phyloP scores from a whole-genome alignment of 2,113 vertebrate genomes.

The Ia io region DNA sequence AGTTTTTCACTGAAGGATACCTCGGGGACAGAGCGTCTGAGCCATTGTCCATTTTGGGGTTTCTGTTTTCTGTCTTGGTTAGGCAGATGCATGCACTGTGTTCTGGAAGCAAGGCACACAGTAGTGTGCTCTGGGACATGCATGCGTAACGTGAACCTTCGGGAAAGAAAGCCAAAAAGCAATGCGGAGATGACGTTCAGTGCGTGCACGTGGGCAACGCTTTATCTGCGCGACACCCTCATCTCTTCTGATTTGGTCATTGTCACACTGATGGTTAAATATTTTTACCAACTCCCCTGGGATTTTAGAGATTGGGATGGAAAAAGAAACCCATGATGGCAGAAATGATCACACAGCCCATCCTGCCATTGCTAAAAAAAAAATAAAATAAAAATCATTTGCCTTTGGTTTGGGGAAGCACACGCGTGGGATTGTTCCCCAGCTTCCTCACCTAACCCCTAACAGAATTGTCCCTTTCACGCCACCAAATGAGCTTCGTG shows the following conservation, averaged over 20 bases:
- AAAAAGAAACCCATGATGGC: neutral
- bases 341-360: neutral
- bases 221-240: accelerated
- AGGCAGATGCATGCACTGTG: accelerated
- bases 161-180: neutral
- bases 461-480: slow-evolving; percentile 34
- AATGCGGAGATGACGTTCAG: neutral
- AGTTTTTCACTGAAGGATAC: neutral
- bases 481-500: slow-evolving; percentile 31
- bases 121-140: neutral
- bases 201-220: neutral
- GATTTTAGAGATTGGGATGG: neutral
- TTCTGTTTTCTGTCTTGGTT: neutral
- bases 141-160: neutral
- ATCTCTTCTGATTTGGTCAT: neutral
- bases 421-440: neutral
- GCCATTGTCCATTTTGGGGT: neutral
- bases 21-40: neutral
- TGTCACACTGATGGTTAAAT: neutral
- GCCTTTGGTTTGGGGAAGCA: slow-evolving; percentile 38
- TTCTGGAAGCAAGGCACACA: neutral
- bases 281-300: neutral
- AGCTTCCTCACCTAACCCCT: slow-evolving; percentile 28
- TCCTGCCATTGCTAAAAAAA: neutral
- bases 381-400: neutral